Conservation (phyloP, 2,113 vertebrate genomes). For the Ochotona princeps region DNA sequence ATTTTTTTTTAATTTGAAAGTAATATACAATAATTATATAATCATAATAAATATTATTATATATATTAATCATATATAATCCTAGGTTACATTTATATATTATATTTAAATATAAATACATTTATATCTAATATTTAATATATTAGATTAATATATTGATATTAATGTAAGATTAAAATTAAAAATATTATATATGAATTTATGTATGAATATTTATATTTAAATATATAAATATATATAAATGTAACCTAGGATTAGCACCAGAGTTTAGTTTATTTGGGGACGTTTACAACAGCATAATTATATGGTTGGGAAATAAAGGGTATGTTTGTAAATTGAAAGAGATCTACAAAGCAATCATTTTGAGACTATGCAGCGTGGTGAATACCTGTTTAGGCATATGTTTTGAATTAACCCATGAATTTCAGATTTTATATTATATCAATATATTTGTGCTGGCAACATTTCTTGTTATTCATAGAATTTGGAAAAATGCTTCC, state of each 20-base stretch:
- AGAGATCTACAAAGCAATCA: neutral
- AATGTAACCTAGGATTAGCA: neutral
- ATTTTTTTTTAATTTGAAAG: neutral
- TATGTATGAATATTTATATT: too few species aligned
- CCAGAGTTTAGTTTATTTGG: neutral
- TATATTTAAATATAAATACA: too few species aligned
- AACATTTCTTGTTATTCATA: neutral
- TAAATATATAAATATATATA: too few species aligned
- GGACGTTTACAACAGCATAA: neutral
- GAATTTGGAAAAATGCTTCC: neutral
- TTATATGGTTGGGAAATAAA: neutral
- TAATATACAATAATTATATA: neutral
- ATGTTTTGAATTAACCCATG: neutral
- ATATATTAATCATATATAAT: too few species aligned
- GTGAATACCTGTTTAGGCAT: conserved; percentile 18
- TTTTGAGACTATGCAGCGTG: neutral
- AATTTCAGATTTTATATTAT: conserved; percentile 8
- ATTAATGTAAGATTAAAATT: too few species aligned
- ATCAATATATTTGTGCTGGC: neutral
- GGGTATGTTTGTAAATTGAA: conserved; percentile 9
- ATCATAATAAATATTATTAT: too few species aligned
- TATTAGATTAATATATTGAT: too few species aligned
- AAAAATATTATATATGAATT: too few species aligned
- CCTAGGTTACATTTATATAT: too few species aligned
- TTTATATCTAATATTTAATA: too few species aligned